Evolutionary conservation across 2,797 vertebrate genomes (phyloP), one percentile per base, ranked within the genome.

Genomic region (Epinephelus coioides): DNA sequence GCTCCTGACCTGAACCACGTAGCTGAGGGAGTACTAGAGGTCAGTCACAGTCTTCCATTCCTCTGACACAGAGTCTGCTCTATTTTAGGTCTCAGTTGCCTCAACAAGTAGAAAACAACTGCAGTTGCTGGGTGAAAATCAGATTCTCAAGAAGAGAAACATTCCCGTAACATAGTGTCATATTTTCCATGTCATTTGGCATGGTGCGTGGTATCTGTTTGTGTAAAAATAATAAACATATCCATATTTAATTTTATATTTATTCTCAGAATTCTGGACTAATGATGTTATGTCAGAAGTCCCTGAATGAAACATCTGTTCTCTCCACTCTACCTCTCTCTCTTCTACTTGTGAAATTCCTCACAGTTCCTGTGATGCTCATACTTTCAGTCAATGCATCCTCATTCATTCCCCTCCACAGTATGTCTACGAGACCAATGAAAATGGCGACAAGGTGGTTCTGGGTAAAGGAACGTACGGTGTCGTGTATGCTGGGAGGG

Each of bases 401-500:
- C n/a, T 59, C 12, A 54, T 64, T 57, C 4, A 2, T 50, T 38
- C 70, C 44, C 9, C 18, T 43, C 50, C 34, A 0, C 93, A 98
- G 97, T 98, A 95, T 81, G 88, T 96, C 69, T 98, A 98, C 2
- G 97, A 98, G 88, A 97, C 93, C 82, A 94, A 91, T 0, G 97
- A 97, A 73, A 93, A 89, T 0, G 94, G 95, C 0, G 94, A 97
- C 85, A 94, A 96, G 79, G 95, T 97, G 84, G 90, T 98, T 73
- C 95, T 98, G 78, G 97, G 97, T 49, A 97, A 95, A 89, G 97
- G 97, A 62, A 98, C 97, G 0, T 98, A 97, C 0, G 97, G 97
- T 2, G 94, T 97, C 23, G 97, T 98, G 84, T 98, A 98, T 0
- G 97, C 97, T 0, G 97, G 97, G 56, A 95, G 97, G 15, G 96